These are phyloP conservation scores for Pterostichus niger DNA, from an alignment of 2,888 invertebrate species.

Conservation along the genomic window DNA sequence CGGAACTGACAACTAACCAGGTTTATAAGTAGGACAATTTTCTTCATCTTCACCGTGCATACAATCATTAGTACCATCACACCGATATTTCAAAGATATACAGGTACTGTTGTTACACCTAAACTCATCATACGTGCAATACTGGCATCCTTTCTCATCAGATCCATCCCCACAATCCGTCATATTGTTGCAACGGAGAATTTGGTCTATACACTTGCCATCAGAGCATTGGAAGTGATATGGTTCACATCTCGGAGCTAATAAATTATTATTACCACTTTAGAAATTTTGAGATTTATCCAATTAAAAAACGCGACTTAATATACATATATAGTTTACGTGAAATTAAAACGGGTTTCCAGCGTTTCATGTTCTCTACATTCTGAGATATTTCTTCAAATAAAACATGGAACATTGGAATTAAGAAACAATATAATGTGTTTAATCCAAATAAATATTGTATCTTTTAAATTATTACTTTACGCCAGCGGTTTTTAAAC, in stretches of 20 bases:
- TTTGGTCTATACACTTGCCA: conserved; percentile 79
- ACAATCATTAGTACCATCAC: conserved; percentile 79
- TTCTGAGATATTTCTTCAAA: no score
- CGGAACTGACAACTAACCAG: conserved; percentile 74
- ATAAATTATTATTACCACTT: conserved; percentile 75
- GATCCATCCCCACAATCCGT: conserved; percentile 89
- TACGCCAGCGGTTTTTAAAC: no score
- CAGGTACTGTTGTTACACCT: conserved; percentile 80
- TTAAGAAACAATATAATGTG: no score
- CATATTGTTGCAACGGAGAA: conserved; percentile 78
- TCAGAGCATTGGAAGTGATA: conserved; percentile 80
- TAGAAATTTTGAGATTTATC: conserved; percentile 73
- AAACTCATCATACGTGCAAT: conserved; percentile 79
- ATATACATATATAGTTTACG: background rate
- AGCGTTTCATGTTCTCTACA: no score
- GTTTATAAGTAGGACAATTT: conserved; percentile 75
- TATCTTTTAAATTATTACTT: no score
- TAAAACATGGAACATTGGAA: no score
- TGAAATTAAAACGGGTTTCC: background rate
- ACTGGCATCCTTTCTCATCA: conserved; percentile 88
- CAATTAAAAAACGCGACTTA: conserved; percentile 30
- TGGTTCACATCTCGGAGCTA: conserved; percentile 74
- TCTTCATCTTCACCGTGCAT: conserved; percentile 81
- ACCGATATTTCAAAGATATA: conserved; percentile 77
- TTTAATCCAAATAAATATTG: no score